Base-by-base conservation (phyloP, 2,113 vertebrate species). In the Scophthalmus maximus region DNA sequence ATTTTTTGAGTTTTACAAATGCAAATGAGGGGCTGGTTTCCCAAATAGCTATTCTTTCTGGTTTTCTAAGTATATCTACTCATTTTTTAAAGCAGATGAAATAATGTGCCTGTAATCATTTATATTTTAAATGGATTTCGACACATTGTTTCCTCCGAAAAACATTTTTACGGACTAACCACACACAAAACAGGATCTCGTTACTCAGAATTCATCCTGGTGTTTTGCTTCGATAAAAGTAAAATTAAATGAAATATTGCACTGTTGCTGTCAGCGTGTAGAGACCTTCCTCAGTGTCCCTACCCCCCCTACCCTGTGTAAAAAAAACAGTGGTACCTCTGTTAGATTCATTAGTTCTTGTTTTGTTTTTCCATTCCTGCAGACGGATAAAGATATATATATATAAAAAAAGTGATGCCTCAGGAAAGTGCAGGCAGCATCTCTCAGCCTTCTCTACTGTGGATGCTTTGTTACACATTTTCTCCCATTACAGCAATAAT, bases 321-420 rank as follows among this genome's bases (percentile, higher is more conserved):
- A 51, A 20, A 47, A 87, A 85, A 78, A 87, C 4, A 51, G 66
- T 63, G 55, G 23, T 67, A 64, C 49, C 78, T 83, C 38, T 73
- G 11, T 51, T 50, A 71, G 73, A 75, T 67, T 80, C 56, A 60
- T 55, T 47, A 77, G 62, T 57, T 71, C 42, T 46, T 60, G 56
- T 81, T 88, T 77, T 80, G 57, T 64, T 32, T 78, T 82, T 67
- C 23, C 50, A 76, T 80, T 57, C 44, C 56, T 61, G 68, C 56
- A 73, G 68, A 68, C 52, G 80, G 61, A 85, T 47, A 67, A 73
- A 64, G 58, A 76, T 92, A n/a, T n/a, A n/a, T n/a, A n/a, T n/a
- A n/a, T n/a, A n/a, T 94, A 94, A 94, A 92, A 92, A 93, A 92
- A 83, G 93, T 90, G 88, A 92, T 92, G 93, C 93, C 90, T 91